Conservation (phyloP, 2,888 invertebrate genomes). For the Fragum whitleyi region DNA sequence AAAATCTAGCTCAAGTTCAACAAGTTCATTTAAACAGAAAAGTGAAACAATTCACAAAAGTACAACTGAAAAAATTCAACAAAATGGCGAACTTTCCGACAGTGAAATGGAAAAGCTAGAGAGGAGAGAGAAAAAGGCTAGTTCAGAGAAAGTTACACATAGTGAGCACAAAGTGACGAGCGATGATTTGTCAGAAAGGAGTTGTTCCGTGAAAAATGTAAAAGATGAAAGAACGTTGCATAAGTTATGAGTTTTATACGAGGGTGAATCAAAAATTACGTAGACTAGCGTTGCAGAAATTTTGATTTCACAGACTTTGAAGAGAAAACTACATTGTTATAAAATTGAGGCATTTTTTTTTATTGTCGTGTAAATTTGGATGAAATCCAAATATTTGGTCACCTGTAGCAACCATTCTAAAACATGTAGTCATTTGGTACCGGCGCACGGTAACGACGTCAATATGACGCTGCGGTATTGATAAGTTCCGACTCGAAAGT, state of each 20-base stretch:
- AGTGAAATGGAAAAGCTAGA: neutral
- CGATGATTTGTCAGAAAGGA: neutral
- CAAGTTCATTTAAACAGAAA: neutral
- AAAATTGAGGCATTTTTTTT: too few species aligned
- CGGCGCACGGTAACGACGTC: too few species aligned
- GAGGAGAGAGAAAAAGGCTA: neutral
- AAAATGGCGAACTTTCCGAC: constrained; percentile 15
- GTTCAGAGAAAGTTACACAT: neutral
- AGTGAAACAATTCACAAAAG: constrained; percentile 5
- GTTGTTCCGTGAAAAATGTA: neutral
- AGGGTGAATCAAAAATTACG: too few species aligned
- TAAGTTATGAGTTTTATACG: constrained; percentile 2
- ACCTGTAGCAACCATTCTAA: too few species aligned
- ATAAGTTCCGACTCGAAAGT: too few species aligned
- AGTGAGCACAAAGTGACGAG: neutral
- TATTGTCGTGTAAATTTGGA: too few species aligned
- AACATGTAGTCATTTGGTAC: too few species aligned
- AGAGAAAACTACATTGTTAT: too few species aligned
- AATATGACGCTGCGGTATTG: too few species aligned
- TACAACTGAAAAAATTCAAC: neutral
- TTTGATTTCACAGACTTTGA: too few species aligned
- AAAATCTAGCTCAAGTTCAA: constrained; percentile 11
- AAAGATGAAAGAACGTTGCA: constrained; percentile 6
- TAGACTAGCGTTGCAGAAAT: too few species aligned
- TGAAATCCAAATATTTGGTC: too few species aligned